Base-by-base conservation (phyloP, 2,888 invertebrate species). In the Tachina grossa region DNA sequence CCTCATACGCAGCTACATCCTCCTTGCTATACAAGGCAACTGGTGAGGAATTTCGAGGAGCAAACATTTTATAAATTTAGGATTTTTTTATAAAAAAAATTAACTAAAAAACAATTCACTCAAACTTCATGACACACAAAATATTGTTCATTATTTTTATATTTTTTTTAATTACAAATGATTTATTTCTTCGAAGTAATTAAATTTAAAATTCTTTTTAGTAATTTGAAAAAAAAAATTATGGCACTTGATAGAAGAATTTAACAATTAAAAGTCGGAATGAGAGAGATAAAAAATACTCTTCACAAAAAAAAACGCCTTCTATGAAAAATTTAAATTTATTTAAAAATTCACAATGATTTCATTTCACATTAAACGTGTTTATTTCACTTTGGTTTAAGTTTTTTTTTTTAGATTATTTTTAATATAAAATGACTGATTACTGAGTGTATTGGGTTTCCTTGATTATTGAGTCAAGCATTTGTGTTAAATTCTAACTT, bases 1-100 rank as follows among this genome's bases (percentile, higher is more conserved):
- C 93, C 93, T 93, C 92, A 90, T 93, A 91, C 87, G 93, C 92
- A 82, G 93, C 93, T 79, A 92, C 85, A 89, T 93, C 93, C 89
- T 93, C 93, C 84, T 90, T 91, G 88, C 91, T 90, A 86, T 91
- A 91, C 66, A 90, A 87, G 88, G 90, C 90, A 81, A 90, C 88
- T 87, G 93, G 93, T 88, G 93, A 93, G 88, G 93, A 93, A 89
- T 93, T 93, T 88, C 92, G 89, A 87, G 93, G 93, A 71, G 93
- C 93, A 90, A 93, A 93, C 93, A 93, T 93, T 89, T 88, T 88
- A 59, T 55, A 31, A 82, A 69, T 69, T 82, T 82, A 69, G 55
- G 69, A 61, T 57, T 45, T 65, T 81, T 85, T 84, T n/a, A 22
- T 47, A 68, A 77, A 78, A 49, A 68, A 65, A 57, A 39, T 51